Conservation (phyloP, 1,140 invertebrate species). For the Drosophila sproati region DNA sequence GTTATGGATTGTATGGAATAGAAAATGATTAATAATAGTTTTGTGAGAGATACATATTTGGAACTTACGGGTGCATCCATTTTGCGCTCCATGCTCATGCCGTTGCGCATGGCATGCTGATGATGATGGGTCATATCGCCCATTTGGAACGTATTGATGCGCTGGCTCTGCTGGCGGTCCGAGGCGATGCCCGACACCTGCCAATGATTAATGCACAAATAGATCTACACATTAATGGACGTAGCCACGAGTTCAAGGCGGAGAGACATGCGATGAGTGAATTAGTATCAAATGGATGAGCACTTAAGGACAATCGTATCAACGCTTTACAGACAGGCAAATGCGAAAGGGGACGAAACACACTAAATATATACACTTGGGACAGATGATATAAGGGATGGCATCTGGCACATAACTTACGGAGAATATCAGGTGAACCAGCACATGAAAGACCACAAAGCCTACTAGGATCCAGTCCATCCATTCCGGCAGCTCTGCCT, state of each 20-base stretch:
- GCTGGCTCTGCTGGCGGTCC: constrained; percentile 89
- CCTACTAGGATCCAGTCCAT: constrained; percentile 94
- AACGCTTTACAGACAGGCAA: constrained; percentile 61
- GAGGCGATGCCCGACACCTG: constrained; percentile 90
- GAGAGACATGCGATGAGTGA: constrained; percentile 53
- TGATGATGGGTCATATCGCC: constrained; percentile 88
- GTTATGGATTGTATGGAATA: constrained; percentile 77
- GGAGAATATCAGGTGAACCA: constrained; percentile 95
- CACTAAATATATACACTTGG: constrained; percentile 43
- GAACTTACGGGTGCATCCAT: constrained; percentile 90
- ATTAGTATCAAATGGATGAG: constrained; percentile 72
- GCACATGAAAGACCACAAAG: constrained; percentile 95
- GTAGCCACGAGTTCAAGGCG: constrained; percentile 43
- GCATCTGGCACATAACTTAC: constrained; percentile 87
- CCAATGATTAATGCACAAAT: constrained; percentile 82
- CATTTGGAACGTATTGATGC: constrained; percentile 93
- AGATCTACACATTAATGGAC: constrained; percentile 69
- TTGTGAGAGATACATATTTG: neutral
- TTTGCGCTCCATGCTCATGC: constrained; percentile 88
- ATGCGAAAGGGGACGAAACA: constrained; percentile 52
- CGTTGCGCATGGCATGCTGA: constrained; percentile 86
- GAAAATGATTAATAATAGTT: neutral
- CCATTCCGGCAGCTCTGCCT: constrained; percentile 94
- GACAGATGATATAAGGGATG: constrained; percentile 46
- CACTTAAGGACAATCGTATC: constrained; percentile 60